Evolutionary conservation across 2,888 invertebrate species (phyloP), one percentile per base, ranked within the genome.

Genomic region (Stenichneumon culpator): DNA sequence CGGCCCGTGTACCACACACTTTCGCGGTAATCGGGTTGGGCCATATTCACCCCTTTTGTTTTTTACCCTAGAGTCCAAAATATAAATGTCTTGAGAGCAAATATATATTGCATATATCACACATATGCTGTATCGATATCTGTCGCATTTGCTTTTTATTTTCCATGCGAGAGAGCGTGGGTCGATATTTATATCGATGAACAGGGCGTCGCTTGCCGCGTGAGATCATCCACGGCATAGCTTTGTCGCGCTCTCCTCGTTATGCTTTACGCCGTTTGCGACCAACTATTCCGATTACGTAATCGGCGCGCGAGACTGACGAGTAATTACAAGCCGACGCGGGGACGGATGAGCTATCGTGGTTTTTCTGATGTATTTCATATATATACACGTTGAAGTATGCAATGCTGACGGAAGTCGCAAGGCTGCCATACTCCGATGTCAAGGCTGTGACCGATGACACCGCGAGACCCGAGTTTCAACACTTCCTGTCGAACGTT

Each of bases 111-210:
- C 4, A 3, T 2, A 47, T 3, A 4, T 47, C 16, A 16, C 44
- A 16, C 44, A 47, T 16, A 39, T 39, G 4, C 3, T 16, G 14
- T 16, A 14, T 47, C 16, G 44, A 47, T 47, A 47, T 47, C 19
- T 67, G 28, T 54, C 16, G 36, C 54, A 54, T 4, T 32, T 63
- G 14, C 9, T 44, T 14, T 68, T 44, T 54, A 54, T 54, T 19
- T 54, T 54, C 16, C 28, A 50, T 16, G 25, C 9, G 19, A 28
- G 28, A 44, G 22, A 72, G 82, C 68, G 78, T 79, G 67, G 75
- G 80, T 68, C 63, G 87, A 82, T 91, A 91, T 91, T 91, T 91
- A 92, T 91, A 91, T 89, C 90, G 91, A 90, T 92, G 92, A 91
- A 82, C 83, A 86, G 85, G 84, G 83, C 87, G 87, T 89, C 89